Conservation (phyloP, 1,140 invertebrate genomes). For the Armadillidium nasatum region DNA sequence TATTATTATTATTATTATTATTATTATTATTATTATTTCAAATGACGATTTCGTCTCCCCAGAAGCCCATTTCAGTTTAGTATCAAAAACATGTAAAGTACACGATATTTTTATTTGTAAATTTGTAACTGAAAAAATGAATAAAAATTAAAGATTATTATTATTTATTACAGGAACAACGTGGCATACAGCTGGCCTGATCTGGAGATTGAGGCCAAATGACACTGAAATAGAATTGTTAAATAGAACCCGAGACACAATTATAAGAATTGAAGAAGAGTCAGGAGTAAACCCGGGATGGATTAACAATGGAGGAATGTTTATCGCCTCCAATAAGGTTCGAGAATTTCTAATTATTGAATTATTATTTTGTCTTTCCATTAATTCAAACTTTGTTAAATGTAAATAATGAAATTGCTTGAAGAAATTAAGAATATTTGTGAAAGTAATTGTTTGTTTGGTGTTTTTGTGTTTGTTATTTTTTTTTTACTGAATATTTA, state of each 20-base stretch:
- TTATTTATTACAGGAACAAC: constrained; percentile 61
- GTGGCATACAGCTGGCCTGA: constrained; percentile 75
- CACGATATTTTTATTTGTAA: neutral
- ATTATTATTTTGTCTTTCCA: too few species aligned
- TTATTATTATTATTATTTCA: neutral
- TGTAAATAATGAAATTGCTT: too few species aligned
- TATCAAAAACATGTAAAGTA: neutral
- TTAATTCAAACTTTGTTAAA: too few species aligned
- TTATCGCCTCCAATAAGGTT: constrained; percentile 72
- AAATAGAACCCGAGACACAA: constrained; percentile 61
- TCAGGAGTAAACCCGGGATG: constrained; percentile 75
- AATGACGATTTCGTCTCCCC: too few species aligned
- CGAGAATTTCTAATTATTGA: too few species aligned
- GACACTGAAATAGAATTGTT: constrained; percentile 76
- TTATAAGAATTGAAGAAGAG: constrained; percentile 67
- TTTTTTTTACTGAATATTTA: too few species aligned
- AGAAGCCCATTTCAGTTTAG: neutral
- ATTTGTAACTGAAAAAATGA: neutral
- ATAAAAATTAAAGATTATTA: too few species aligned
- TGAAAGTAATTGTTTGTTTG: too few species aligned
- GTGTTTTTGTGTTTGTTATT: too few species aligned
- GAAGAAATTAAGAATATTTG: too few species aligned
- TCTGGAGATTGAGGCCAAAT: constrained; percentile 74
- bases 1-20: too few species aligned
- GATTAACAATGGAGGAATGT: constrained; percentile 82